Conservation (phyloP, 1,140 invertebrate species). For the Aphis craccivora region DNA sequence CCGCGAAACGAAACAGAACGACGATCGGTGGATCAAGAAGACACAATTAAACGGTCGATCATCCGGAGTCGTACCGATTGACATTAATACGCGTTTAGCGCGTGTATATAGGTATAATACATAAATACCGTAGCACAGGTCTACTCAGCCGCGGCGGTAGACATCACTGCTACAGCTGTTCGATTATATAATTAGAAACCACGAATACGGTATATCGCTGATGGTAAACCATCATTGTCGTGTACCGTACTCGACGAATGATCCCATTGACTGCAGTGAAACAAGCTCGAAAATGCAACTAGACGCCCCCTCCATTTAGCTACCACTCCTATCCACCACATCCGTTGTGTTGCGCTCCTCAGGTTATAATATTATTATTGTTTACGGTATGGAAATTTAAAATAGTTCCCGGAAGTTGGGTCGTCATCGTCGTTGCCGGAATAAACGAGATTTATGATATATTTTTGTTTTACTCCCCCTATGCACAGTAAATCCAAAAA, state of each 20-base stretch:
- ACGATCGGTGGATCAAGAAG: background rate
- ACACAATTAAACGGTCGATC: background rate
- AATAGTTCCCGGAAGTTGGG: conserved; percentile 43
- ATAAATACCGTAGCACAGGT: background rate
- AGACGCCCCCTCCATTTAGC: background rate
- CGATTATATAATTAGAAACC: conserved; percentile 57
- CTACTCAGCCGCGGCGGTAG: background rate
- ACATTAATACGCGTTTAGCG: conserved; percentile 39
- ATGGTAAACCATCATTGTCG: background rate
- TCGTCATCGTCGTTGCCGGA: background rate
- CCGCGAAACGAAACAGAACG: background rate
- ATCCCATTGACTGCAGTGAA: conserved; percentile 21
- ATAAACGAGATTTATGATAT: conserved; percentile 3
- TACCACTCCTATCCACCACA: background rate
- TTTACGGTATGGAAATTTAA: conserved; percentile 41
- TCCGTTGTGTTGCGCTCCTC: background rate
- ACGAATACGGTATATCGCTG: background rate
- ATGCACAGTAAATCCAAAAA: background rate
- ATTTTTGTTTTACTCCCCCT: background rate
- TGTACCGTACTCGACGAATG: conserved; percentile 5
- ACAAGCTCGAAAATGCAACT: background rate
- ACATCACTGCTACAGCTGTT: conserved; percentile 13
- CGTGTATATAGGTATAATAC: background rate
- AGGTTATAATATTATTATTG: conserved; percentile 10
- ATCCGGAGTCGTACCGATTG: background rate